A percentile compares a stretch with the other conserved stretches of the same genome.
Conservation (phyloP, 2,113 vertebrate genomes). For the Ranitomeya imitator region DNA sequence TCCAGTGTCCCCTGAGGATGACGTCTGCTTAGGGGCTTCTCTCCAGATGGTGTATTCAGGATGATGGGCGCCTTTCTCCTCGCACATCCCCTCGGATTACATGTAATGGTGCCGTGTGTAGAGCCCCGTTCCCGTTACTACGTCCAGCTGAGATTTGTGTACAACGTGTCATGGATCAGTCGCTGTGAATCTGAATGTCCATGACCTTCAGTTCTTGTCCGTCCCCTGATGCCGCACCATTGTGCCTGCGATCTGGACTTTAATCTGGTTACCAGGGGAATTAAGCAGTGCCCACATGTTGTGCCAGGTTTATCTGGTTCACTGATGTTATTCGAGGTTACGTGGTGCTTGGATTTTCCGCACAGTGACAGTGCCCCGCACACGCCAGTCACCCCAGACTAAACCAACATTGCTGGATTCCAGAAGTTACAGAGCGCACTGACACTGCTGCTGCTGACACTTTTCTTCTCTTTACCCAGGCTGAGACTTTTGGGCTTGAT, state of each 20-base stretch:
- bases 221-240: background rate
- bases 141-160: background rate
- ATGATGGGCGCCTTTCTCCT: background rate
- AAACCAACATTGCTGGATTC: background rate
- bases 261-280: slow-evolving; percentile 20
- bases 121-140: background rate
- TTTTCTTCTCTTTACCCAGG: no score
- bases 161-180: background rate
- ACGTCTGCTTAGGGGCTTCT: no score
- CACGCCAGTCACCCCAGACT: background rate
- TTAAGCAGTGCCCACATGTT: background rate
- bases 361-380: background rate
- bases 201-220: slow-evolving; percentile 29
- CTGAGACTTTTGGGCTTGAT: no score
- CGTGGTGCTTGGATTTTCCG: background rate
- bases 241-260: background rate
- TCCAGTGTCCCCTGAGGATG: no score
- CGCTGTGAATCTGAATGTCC: slow-evolving; percentile 25
- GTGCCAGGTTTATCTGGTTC: background rate
- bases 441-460: no score
- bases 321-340: slow-evolving; percentile 25
- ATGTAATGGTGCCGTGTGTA: background rate
- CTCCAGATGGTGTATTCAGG: no score
- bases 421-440: no score
- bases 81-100: background rate